Evolutionary conservation across 2,888 invertebrate genomes (phyloP).

Genomic region (Eumacrocentrus americanus): DNA sequence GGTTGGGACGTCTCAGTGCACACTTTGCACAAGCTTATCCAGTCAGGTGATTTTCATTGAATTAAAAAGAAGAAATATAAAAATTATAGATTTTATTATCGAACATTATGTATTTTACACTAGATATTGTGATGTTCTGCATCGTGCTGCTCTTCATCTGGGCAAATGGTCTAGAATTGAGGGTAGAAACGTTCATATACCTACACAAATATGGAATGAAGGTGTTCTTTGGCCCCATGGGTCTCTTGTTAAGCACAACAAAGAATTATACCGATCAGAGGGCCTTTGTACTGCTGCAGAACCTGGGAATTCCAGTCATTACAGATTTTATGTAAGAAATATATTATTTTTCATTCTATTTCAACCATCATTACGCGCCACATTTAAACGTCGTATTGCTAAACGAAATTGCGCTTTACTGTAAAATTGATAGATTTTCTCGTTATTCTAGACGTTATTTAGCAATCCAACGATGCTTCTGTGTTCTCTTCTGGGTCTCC

Average conservation of each 20-base stretch:
- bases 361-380: neutral
- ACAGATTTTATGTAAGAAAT: conserved; percentile 84
- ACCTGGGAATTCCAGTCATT: conserved; percentile 82
- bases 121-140: conserved; percentile 85
- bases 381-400: neutral
- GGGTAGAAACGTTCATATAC: conserved; percentile 66
- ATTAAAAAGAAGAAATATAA: neutral
- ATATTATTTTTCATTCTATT: neutral
- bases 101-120: conserved; percentile 27
- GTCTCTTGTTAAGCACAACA: conserved; percentile 74
- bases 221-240: conserved; percentile 77
- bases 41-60: conserved; percentile 59
- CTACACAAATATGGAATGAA: conserved; percentile 66
- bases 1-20: conserved; percentile 77
- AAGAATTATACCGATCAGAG: conserved; percentile 76
- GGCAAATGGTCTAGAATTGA: conserved; percentile 77
- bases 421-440: neutral
- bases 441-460: conserved; percentile 76
- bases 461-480: conserved; percentile 82
- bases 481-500: conserved; percentile 75
- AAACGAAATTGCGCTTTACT: no score
- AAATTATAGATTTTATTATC: conserved; percentile 10
- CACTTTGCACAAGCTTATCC: conserved; percentile 65
- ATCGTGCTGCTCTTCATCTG: conserved; percentile 87
- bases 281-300: conserved; percentile 85